Evolutionary conservation across 2,888 invertebrate species (phyloP).

Genomic region (Netelia melanura): DNA sequence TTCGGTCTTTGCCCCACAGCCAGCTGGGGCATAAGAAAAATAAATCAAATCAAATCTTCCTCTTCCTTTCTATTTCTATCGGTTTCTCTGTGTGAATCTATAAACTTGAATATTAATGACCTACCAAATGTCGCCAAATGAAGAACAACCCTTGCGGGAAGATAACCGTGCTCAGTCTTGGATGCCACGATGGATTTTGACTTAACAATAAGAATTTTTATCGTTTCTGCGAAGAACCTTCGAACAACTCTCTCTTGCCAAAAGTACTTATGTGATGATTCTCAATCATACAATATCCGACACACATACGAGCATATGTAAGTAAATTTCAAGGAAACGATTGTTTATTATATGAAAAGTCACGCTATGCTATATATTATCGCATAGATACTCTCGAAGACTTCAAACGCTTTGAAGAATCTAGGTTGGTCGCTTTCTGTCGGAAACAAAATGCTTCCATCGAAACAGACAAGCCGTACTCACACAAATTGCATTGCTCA

Average conservation of each 20-base stretch:
- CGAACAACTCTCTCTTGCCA: slow-evolving; percentile 33
- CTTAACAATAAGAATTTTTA: slow-evolving; percentile 18
- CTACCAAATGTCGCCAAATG: slow-evolving; percentile 34
- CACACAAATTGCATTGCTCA: too few relatives aligned
- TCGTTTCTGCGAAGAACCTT: slow-evolving; percentile 39
- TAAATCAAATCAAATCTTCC: too few relatives aligned
- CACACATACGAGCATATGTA: not conserved
- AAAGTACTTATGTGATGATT: not conserved
- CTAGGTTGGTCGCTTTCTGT: slow-evolving; percentile 7
- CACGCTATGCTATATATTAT: slow-evolving; percentile 24
- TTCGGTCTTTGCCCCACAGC: too few relatives aligned
- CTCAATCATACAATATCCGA: slow-evolving; percentile 1
- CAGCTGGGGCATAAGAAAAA: too few relatives aligned
- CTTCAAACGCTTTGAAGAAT: slow-evolving; percentile 17
- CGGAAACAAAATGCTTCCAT: too few relatives aligned
- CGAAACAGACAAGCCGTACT: too few relatives aligned
- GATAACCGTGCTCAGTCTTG: slow-evolving; percentile 29
- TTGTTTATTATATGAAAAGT: slow-evolving; percentile 48
- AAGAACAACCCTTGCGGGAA: slow-evolving; percentile 11
- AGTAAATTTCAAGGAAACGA: slow-evolving; percentile 30
- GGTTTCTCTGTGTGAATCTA: slow-evolving; percentile 14
- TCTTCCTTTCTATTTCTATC: slow-evolving; percentile 10
- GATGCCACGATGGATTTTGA: slow-evolving; percentile 51
- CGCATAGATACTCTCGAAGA: slow-evolving; percentile 11
- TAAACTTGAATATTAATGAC: slow-evolving; percentile 48